Percentiles rank a stretch among this genome's conserved stretches.
Conservation (phyloP, 2,797 vertebrate species). For the Tenualosa thibaudeaui region DNA sequence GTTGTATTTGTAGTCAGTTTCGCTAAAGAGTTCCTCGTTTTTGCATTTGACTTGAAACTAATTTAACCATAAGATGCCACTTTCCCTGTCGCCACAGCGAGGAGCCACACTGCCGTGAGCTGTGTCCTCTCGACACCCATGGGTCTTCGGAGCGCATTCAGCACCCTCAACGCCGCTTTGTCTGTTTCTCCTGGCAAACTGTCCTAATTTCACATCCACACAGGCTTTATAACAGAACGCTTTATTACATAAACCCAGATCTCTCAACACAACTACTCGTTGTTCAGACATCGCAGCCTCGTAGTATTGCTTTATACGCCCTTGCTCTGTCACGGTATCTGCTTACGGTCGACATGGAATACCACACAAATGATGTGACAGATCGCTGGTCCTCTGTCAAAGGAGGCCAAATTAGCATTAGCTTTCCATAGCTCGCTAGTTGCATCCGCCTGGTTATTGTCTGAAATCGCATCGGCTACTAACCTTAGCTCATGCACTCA, state of each 20-base stretch:
- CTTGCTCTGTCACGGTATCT: not conserved
- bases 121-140: not conserved
- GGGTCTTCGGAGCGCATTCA: not conserved
- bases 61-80: not conserved
- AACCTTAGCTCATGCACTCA: not conserved
- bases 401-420: slow-evolving; percentile 7
- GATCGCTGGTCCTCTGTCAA: not conserved
- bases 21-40: not conserved
- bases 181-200: not conserved
- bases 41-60: not conserved
- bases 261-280: not conserved
- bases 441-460: not conserved
- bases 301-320: not conserved
- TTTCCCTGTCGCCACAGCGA: slow-evolving; percentile 10
- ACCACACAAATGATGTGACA: not conserved
- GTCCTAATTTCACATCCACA: not conserved
- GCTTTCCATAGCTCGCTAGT: slow-evolving; percentile 1
- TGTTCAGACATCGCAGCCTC: not conserved
- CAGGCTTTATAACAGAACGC: not conserved
- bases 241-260: not conserved
- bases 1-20: not conserved
- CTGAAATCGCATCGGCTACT: not conserved
- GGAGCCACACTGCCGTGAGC: not conserved
- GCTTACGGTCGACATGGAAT: not conserved
- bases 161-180: not conserved